Evolutionary conservation across 1,140 invertebrate species (phyloP), one percentile per base, ranked within the genome.

Genomic region (Trachelipus rathkii): DNA sequence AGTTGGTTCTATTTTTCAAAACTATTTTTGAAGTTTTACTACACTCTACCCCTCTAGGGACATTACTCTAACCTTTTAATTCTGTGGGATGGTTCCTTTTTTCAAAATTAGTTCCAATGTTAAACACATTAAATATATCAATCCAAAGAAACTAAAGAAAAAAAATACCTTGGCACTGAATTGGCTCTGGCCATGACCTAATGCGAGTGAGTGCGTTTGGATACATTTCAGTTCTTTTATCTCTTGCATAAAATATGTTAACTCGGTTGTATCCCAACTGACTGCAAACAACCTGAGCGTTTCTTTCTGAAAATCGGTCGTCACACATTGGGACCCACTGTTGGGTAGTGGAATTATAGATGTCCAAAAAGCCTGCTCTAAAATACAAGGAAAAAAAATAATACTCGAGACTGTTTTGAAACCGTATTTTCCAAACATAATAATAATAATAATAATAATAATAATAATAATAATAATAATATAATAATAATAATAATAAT

Each of bases 321-420:
- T 99, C 97, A 85, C 98, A 99, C 83, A 98, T 91, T 0, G 97
- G 94, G 53, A 97, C 93, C 95, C 96, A 98, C 84, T 98, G 95
- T 10, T 95, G 85, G 0, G 95, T 97, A 6, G 97, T 98, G 74
- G 87, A 88, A 84, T 99, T 99, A 84, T 94, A 99, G 82, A 96
- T 92, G 86, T 99, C 94, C 45, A 99, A 85, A 83, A 98, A 99
- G 10, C 90, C 90, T 76, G 50, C 19, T 75, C 79, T 67, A 74
- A 43, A 33, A 33, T 33, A 6, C 6, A 33, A 33, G 33, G 2
- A 33, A 33, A 6, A n/a, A 33, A 33, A 3, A 33, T 6, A 33
- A 33, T 33, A 33, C 6, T 33, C 33, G 33, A 3, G 6, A 3
- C 6, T 33, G 33, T 3, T 33, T 33, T 33, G 33, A 33, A 33